Conservation (phyloP, 2,113 vertebrate genomes). For the Clarias macrocephalus region DNA sequence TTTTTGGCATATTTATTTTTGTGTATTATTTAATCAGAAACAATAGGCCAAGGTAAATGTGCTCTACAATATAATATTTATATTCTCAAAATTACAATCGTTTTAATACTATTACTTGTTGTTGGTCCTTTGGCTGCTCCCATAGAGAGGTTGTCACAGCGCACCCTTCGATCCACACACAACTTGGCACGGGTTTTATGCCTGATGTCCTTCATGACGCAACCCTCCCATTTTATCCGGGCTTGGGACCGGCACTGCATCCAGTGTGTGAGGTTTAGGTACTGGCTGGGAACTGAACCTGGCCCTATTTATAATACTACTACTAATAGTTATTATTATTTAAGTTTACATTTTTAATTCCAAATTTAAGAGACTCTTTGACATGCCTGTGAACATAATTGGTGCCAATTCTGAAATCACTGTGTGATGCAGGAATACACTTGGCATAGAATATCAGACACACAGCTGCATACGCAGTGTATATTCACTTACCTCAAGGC, state of each 20-base stretch:
- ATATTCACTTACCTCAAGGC: not conserved
- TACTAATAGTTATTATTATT: too few relatives aligned
- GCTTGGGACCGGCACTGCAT: too few relatives aligned
- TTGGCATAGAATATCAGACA: not conserved
- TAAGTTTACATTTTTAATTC: not conserved
- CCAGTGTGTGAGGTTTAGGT: too few relatives aligned
- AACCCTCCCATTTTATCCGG: too few relatives aligned
- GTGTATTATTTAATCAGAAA: not conserved
- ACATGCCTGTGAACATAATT: not conserved
- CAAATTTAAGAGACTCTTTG: not conserved
- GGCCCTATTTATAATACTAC: too few relatives aligned
- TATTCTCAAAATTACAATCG: not conserved
- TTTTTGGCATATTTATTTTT: not conserved
- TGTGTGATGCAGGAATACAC: not conserved
- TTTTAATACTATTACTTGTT: too few relatives aligned
- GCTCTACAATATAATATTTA: not conserved
- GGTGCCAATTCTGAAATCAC: not conserved
- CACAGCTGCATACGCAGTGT: not conserved
- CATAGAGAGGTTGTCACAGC: too few relatives aligned
- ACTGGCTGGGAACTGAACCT: too few relatives aligned
- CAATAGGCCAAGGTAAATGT: not conserved
- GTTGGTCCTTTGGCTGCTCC: too few relatives aligned
- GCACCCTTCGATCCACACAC: too few relatives aligned
- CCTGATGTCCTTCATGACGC: too few relatives aligned
- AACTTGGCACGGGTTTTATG: too few relatives aligned